A percentile compares a stretch with the other conserved stretches of the same genome.
Conservation (phyloP, 1,140 invertebrate species). For the Phymastichus coffea region DNA sequence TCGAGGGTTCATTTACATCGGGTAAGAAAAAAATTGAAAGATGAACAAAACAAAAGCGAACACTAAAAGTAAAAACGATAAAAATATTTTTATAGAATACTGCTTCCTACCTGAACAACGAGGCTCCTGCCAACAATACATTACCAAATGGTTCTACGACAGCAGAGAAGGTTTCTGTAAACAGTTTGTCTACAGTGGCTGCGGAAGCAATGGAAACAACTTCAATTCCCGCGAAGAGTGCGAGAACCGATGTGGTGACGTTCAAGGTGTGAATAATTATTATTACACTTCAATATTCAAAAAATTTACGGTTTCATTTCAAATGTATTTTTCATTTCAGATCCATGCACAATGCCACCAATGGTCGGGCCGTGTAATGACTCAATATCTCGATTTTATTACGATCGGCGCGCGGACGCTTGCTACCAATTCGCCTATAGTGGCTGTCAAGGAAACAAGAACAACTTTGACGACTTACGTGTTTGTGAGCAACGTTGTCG, state of each 20-base stretch:
- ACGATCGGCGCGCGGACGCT: constrained; percentile 64
- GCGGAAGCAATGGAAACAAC: constrained; percentile 83
- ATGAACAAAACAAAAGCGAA: no score
- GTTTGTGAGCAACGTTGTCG: constrained; percentile 54
- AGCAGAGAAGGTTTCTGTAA: constrained; percentile 73
- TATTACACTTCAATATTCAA: background rate
- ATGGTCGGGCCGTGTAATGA: constrained; percentile 73
- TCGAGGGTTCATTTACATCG: no score
- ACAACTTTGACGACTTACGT: constrained; percentile 59
- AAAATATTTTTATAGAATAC: constrained; percentile 65
- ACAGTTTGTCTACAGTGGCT: constrained; percentile 81
- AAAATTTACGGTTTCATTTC: background rate
- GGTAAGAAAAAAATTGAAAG: no score
- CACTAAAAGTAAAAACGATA: no score
- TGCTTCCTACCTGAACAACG: constrained; percentile 69
- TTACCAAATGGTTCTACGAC: constrained; percentile 78
- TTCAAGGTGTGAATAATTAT: constrained; percentile 66
- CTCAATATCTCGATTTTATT: constrained; percentile 71
- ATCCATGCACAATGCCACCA: constrained; percentile 72
- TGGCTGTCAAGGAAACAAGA: constrained; percentile 71
- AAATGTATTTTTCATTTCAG: constrained; percentile 43
- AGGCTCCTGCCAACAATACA: constrained; percentile 68
- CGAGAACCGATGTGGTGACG: constrained; percentile 70
- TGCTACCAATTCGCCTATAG: constrained; percentile 72
- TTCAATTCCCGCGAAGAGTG: constrained; percentile 79